Evolutionary conservation across 2,113 vertebrate species (phyloP), one percentile per base, ranked within the genome.

Genomic region (Ariopsis seemanni): DNA sequence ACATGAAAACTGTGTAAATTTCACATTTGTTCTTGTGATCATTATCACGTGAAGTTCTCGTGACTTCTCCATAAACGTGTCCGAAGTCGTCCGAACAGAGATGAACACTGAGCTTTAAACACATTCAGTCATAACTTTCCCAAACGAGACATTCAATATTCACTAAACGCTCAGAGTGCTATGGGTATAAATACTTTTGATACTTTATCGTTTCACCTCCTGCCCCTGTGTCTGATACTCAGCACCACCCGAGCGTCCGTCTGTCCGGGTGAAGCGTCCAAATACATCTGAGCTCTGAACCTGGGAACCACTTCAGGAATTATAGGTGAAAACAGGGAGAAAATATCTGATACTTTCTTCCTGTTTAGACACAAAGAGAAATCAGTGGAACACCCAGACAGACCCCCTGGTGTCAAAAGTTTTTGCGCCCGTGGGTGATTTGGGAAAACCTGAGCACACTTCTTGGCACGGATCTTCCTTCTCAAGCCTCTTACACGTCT

Each of bases 401-500:
- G 27, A 90, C 89, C 88, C 88, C 89, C 91, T 79, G 83, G 92
- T 90, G 93, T 91, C 88, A 91, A 89, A 92, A 93, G 89, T 20
- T 88, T 86, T 94, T 89, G 93, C 95, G 93, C 92, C 91, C 93
- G 93, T 94, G 92, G 93, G 94, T 90, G 94, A 95, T 93, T 95
- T 94, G 92, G 92, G 93, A 91, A 81, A 86, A 81, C 74, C 94
- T 91, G 89, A 92, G 91, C 92, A 91, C 91, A 94, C 93, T 93
- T 95, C 92, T 93, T 95, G 94, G 93, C 94, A 95, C 91, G 90
- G 90, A 93, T 92, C 92, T 92, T 92, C 93, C 92, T 93, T 90
- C 90, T 86, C 95, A 96, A 96, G 94, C 95, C 93, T 95, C 95
- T 95, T 94, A 94, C 91, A 91, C 91, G 88, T 93, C 75, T 93